Base-by-base conservation (phyloP, 2,797 vertebrate species). In the Paguma larvata region DNA sequence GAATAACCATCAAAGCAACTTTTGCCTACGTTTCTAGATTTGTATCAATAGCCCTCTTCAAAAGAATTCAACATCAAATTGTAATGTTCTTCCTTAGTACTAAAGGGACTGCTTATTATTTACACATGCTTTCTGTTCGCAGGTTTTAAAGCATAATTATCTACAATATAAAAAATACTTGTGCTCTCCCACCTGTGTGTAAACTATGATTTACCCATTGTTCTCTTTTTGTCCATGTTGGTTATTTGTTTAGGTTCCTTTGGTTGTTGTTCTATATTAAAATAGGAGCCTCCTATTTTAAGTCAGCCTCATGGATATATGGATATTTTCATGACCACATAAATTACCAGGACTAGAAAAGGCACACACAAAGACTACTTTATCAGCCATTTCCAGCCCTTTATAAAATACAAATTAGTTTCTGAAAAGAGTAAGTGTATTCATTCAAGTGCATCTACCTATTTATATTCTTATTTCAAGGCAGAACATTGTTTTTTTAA, bases 41-140 rank as follows among this genome's bases (percentile, higher is more conserved):
- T 86, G 23, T 84, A 88, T 80, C 30, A 79, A 95, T 27, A 97
- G 2, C 14, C 85, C 83, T 62, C 41, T 98, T 98, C 94, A 94
- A 98, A 86, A 93, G 5, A 5, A 94, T 88, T 96, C 41, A 93
- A 21, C 32, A 48, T 82, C 14, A 70, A 68, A 70, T 21, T 15
- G 5, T 56, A 77, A 80, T 16, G 30, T n/a, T 97, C 87, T 84
- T 97, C 44, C 44, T 86, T 95, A 75, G 65, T 62, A 95, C 68
- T 77, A 98, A 98, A 97, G 32, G 88, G 65, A 96, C 53, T 96
- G 96, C 89, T 92, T 90, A 94, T 95, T 95, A 92, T 96, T 98
- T 97, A 67, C 97, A 96, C 91, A 44, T 94, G 38, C 48, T 63
- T 98, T 97, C 75, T 96, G n/a, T 88, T 84, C 88, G 95, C 19